A percentile compares a stretch with the other conserved stretches of the same genome.
phyloP scores from a whole-genome alignment of 2,797 vertebrate species.

The Poeciliopsis infans region DNA sequence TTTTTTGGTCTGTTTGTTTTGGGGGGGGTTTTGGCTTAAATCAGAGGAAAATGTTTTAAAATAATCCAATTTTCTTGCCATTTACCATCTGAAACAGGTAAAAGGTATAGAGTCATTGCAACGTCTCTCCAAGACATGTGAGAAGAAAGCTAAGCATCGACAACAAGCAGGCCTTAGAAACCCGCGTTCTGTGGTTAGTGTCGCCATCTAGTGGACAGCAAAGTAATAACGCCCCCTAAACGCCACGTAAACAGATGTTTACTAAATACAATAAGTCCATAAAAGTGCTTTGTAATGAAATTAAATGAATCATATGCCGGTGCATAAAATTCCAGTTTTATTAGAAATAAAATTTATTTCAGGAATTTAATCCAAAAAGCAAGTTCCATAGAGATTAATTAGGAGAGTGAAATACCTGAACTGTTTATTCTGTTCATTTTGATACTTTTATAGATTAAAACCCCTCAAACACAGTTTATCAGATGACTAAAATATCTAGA shows the following conservation, averaged over 20 bases:
- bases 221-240: neutral
- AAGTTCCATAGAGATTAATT: neutral
- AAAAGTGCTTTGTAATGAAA: neutral
- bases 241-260: neutral
- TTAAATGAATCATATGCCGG: neutral
- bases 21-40: neutral
- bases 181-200: neutral
- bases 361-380: neutral
- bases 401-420: neutral
- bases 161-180: neutral
- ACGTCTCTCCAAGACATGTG: neutral
- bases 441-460: neutral
- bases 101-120: neutral
- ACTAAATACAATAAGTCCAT: too few relatives aligned
- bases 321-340: too few relatives aligned
- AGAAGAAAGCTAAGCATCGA: neutral
- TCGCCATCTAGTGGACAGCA: conserved; percentile 63
- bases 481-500: neutral
- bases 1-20: too few relatives aligned
- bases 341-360: neutral
- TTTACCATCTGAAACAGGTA: conserved; percentile 4
- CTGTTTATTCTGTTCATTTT: neutral
- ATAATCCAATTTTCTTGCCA: neutral
- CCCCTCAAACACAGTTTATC: neutral
- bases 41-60: neutral